Base-by-base conservation (phyloP, 2,888 invertebrate species). In the Onchidella celtica region DNA sequence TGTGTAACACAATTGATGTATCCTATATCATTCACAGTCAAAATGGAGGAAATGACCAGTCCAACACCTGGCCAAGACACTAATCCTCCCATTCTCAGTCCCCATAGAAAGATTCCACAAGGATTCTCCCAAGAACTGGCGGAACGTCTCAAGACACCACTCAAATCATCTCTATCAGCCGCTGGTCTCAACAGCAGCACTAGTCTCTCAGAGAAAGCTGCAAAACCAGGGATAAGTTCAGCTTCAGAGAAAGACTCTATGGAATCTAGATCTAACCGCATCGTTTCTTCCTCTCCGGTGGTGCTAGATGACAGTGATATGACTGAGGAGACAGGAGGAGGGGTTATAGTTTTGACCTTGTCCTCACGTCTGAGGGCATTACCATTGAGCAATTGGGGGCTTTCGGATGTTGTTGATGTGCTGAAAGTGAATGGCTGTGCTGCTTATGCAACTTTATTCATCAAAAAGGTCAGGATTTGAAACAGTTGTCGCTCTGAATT, bases 381-480 rank as follows among this genome's bases (percentile, higher is more conserved):
- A 68, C 76, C 65, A 38, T 63, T 76, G 2, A 69, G 63, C 74
- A 82, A 59, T 24, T 82, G 79, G 79, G 74, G 78, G 47, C 78
- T 82, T n/a, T 82, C 79, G 0, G 78, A 78, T 61, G 82, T 82
- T 55, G 73, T 73, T 29, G 74, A 78, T 68, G 78, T 74, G 4
- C 95, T 98, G 75, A 95, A 96, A 70, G 96, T 97, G 65, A 98
- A 98, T 92, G 98, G 98, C 92, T 95, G 95, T 92, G 95, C 94
- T 63, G 94, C 95, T 0, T 95, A 95, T 87, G 95, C 95, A 89
- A 95, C 95, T 90, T 94, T 94, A 86, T 95, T 95, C 91, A 94
- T 94, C 84, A 94, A 94, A 90, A 93, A 94, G 92, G 95, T 95
- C 89, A 91, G 90, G 85, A 47, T 47, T 17, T n/a, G n/a, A n/a